Percentiles rank a stretch among this genome's conserved stretches.
phyloP scores from a whole-genome alignment of 1,140 invertebrate species.

The Orchestia grillus region DNA sequence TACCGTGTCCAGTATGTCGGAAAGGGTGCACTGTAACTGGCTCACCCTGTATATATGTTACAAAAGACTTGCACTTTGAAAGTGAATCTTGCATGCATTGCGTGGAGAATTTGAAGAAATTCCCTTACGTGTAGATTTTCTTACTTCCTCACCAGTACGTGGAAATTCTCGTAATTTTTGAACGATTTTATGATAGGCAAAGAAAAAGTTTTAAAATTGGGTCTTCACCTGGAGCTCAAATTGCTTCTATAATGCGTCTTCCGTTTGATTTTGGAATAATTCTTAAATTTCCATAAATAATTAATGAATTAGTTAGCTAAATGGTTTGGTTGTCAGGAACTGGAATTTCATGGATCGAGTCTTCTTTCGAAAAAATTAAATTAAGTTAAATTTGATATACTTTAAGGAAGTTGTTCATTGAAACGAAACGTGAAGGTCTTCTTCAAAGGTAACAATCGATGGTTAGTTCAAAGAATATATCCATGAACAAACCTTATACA shows the following conservation, averaged over 20 bases:
- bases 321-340: not conserved
- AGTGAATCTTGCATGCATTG: too few relatives aligned
- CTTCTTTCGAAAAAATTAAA: not conserved
- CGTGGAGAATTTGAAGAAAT: too few relatives aligned
- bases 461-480: not conserved
- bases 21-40: too few relatives aligned
- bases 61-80: too few relatives aligned
- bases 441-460: not conserved
- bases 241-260: not conserved
- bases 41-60: too few relatives aligned
- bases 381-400: not conserved
- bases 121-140: too few relatives aligned
- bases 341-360: not conserved
- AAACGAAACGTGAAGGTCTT: not conserved
- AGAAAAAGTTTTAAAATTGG: too few relatives aligned
- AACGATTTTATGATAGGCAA: too few relatives aligned
- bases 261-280: not conserved
- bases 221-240: not conserved
- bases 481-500: not conserved
- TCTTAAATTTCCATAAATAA: not conserved
- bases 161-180: too few relatives aligned
- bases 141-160: too few relatives aligned
- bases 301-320: not conserved
- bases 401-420: not conserved
- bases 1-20: too few relatives aligned